Percentiles rank a stretch among this genome's conserved stretches.
phyloP scores from a whole-genome alignment of 2,888 invertebrate species.

The Urechis unicinctus region DNA sequence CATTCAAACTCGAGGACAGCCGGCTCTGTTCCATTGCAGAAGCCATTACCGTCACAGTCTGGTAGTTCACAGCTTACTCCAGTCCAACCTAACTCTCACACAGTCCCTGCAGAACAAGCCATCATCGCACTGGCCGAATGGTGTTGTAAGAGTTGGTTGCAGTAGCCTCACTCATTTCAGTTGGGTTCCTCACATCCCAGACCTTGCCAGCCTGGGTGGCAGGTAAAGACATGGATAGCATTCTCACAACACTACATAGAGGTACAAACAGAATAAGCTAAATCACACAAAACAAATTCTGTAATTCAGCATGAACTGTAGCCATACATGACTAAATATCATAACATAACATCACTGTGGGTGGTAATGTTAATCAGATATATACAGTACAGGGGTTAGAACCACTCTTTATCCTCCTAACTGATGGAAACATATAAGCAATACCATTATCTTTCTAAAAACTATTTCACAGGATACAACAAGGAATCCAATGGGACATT shows the following conservation, averaged over 20 bases:
- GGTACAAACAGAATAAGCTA: no score
- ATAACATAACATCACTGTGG: no score
- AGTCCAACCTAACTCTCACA: conserved; percentile 28
- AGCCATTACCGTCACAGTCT: conserved; percentile 24
- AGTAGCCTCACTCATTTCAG: conserved; percentile 17
- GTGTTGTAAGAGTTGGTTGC: conserved; percentile 4
- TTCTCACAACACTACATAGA: conserved; percentile 33
- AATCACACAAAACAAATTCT: no score
- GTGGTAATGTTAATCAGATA: no score
- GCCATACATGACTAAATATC: no score
- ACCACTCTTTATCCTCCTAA: no score
- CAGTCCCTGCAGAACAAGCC: conserved; percentile 29
- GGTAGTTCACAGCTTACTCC: conserved; percentile 26
- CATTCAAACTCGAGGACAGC: conserved; percentile 25
- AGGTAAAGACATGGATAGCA: conserved; percentile 25
- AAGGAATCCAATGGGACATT: neutral
- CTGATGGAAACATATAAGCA: no score
- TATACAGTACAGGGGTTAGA: no score
- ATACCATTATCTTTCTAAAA: no score
- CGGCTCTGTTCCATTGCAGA: conserved; percentile 23
- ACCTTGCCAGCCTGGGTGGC: conserved; percentile 29
- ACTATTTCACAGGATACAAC: neutral
- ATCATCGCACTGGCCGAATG: conserved; percentile 20
- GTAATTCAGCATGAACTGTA: no score
- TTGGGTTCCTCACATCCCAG: conserved; percentile 33